Evolutionary conservation across 92 coral and sea anemone genomes (phyloP), one percentile per base, ranked within the genome.

Genomic region (Zoanthus sociatus): DNA sequence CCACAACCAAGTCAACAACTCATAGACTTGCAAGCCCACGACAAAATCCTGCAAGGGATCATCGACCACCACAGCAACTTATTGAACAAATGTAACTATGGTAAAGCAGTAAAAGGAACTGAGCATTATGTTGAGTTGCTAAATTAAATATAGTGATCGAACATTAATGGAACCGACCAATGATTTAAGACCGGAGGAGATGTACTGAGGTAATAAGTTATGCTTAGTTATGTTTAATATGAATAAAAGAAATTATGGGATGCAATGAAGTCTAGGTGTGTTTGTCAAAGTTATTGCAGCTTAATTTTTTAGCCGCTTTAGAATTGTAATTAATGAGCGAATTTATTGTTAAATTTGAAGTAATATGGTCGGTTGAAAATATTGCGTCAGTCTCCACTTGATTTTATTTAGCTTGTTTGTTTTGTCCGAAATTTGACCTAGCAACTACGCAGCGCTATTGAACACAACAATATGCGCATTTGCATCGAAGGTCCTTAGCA

Each of bases 31-130:
- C 77, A 72, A 72, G 77, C 77, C 77, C 77, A 3, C 6, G 77
- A 72, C 77, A 53, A 72, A 72, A 72, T 72, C 51, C 77, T 72
- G 77, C 16, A 37, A 72, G 77, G 77, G 77, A 72, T 72, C 77
- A 53, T 72, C 77, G 77, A 72, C 77, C 77, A 72, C 77, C 77
- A 72, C 77, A 72, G 20, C 33, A 53, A 72, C 20, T 72, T 7
- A 37, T 72, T 16, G 77, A 72, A 72, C 51, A 72, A 72, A 72
- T 72, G 77, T 72, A 72, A 55, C 63, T 15, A 55, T 55, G 11
- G 77, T 72, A 37, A 72, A 72, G 77, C 17, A 72, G 77, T 72
- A 72, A 72, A 72, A 1, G 77, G 42, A 9, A 72, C 77, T 9
- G 77, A 72, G 42, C 77, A 72, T 72, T 47, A 47, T 9, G 45